A percentile compares a stretch with the other conserved stretches of the same genome.
These are phyloP conservation scores for Taeniopygia guttata DNA, from an alignment of 2,797 vertebrate species.

Conservation along the genomic window DNA sequence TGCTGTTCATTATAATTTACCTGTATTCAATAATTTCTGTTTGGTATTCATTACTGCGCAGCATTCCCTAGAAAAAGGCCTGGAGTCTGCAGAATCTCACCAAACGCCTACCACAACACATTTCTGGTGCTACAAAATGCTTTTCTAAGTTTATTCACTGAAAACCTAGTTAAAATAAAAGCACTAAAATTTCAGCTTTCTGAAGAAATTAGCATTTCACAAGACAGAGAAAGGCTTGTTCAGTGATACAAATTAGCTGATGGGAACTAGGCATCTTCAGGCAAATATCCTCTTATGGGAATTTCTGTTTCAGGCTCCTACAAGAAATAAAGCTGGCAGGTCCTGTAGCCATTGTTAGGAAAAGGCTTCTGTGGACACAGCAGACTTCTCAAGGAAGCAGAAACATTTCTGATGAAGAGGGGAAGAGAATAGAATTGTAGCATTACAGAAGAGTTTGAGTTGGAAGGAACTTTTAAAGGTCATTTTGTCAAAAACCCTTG, in stretches of 20 bases:
- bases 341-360: neutral
- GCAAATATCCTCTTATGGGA: neutral
- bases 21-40: conserved; percentile 29
- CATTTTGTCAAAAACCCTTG: neutral
- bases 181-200: neutral
- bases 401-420: neutral
- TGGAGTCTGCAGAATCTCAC: neutral
- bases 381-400: neutral
- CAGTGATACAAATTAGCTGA: neutral
- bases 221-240: neutral
- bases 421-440: neutral
- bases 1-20: conserved; percentile 62
- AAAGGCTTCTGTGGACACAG: neutral
- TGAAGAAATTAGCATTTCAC: neutral
- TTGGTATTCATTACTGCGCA: conserved; percentile 36
- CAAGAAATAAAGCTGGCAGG: neutral
- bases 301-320: neutral
- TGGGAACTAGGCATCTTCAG: neutral
- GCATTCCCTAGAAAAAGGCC: neutral
- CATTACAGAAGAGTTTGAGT: neutral
- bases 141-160: neutral
- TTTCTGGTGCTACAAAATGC: conserved; percentile 10
- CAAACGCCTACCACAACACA: neutral
- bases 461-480: neutral
- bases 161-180: neutral